These are phyloP conservation scores for Progne subis DNA, from an alignment of 2,113 vertebrate genomes.

Conservation along the genomic window DNA sequence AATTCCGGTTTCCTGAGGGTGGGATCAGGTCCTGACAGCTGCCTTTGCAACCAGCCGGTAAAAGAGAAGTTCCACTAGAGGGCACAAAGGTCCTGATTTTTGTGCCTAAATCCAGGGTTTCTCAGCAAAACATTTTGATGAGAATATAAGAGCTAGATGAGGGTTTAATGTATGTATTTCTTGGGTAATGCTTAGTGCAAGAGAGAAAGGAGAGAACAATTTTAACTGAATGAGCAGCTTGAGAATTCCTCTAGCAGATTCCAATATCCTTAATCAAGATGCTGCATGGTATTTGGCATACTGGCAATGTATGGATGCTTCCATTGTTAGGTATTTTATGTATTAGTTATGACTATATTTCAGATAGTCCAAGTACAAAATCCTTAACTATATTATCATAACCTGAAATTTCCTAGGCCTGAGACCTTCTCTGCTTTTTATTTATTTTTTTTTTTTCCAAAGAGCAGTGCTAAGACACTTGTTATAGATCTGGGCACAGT, in stretches of 20 bases:
- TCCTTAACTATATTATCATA: neutral
- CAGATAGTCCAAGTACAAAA: neutral
- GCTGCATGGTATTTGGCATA: neutral
- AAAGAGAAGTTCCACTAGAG: constrained; percentile 45
- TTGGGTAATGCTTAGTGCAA: neutral
- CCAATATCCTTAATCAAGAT: neutral
- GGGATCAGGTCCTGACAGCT: accelerated
- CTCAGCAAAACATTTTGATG: neutral
- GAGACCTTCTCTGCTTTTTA: neutral
- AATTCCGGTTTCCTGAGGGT: neutral
- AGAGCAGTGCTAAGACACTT: neutral
- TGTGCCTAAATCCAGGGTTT: neutral
- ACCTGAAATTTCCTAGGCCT: neutral
- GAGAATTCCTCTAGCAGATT: neutral
- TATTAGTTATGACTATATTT: neutral
- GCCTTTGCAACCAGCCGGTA: neutral
- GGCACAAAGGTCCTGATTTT: constrained; percentile 34
- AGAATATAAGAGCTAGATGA: neutral
- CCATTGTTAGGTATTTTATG: neutral
- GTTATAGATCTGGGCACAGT: neutral
- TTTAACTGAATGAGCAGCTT: neutral
- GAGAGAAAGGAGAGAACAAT: neutral
- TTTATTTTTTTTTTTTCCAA: neutral
- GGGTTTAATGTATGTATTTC: neutral
- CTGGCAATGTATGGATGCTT: neutral